phyloP scores from a whole-genome alignment of 2,888 invertebrate species.

The Drosophila anomalipes region DNA sequence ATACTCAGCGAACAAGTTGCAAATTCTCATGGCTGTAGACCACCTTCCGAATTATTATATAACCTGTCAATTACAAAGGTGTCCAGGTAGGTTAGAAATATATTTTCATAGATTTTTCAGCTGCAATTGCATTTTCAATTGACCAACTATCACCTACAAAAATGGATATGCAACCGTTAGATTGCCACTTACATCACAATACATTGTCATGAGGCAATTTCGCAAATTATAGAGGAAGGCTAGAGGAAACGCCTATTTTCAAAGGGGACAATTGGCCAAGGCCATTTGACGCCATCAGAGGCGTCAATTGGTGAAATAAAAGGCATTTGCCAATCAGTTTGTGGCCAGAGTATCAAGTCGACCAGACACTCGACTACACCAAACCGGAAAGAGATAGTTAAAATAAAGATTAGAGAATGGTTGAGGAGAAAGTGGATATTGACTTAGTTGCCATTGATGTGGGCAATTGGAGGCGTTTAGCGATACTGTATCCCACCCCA shows the following conservation, averaged over 20 bases:
- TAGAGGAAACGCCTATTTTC: constrained; percentile 28
- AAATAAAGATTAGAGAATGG: constrained; percentile 46
- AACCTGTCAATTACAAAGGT: background rate
- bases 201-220: constrained; percentile 54
- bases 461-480: constrained; percentile 76
- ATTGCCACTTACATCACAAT: constrained; percentile 19
- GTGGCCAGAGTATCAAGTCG: constrained; percentile 57
- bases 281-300: constrained; percentile 28
- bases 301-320: constrained; percentile 60
- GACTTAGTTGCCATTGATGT: constrained; percentile 78
- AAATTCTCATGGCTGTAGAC: constrained; percentile 3
- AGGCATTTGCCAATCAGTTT: constrained; percentile 63
- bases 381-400: constrained; percentile 5
- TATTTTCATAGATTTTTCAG: constrained; percentile 3
- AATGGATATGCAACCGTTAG: constrained; percentile 6
- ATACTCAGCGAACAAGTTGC: background rate
- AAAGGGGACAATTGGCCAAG: constrained; percentile 43
- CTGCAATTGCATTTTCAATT: constrained; percentile 6
- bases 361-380: constrained; percentile 11
- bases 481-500: constrained; percentile 71
- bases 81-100: background rate
- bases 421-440: constrained; percentile 60
- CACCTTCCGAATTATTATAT: background rate
- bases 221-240: constrained; percentile 59
- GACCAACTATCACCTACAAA: constrained; percentile 8